Conservation (phyloP, 2,797 vertebrate species). For the Spinus olivaceus region DNA sequence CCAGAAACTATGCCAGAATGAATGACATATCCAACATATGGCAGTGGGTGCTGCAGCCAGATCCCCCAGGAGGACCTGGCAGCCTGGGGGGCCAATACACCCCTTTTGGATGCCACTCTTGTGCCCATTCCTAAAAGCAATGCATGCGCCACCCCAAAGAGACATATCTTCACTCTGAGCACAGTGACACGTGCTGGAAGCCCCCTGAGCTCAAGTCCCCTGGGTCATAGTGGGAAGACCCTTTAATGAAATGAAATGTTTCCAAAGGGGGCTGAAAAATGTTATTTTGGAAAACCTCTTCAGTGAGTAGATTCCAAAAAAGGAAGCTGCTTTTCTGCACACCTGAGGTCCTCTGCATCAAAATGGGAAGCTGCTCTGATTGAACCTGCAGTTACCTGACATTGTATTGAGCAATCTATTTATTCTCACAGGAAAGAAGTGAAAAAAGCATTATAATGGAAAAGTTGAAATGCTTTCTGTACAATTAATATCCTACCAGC, state of each 20-base stretch:
- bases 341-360: not conserved
- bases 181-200: rapidly evolving
- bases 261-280: not conserved
- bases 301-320: not conserved
- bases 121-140: not conserved
- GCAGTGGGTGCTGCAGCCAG: rapidly evolving
- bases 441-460: not conserved
- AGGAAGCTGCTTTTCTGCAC: not conserved
- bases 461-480: not conserved
- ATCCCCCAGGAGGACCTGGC: not conserved
- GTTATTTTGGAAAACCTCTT: not conserved
- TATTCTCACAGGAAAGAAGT: not conserved
- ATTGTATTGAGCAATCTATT: not conserved
- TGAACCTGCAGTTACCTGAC: not conserved
- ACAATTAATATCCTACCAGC: not conserved
- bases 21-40: rapidly evolving
- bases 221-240: not conserved
- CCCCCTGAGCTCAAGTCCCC: rapidly evolving
- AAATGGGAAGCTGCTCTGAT: not conserved
- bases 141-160: rapidly evolving
- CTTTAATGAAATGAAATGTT: not conserved
- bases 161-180: rapidly evolving
- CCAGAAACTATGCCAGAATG: rapidly evolving
- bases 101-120: not conserved
- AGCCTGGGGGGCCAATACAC: rapidly evolving